Conservation (phyloP, 2,888 invertebrate genomes). For the Harmothoe impar region DNA sequence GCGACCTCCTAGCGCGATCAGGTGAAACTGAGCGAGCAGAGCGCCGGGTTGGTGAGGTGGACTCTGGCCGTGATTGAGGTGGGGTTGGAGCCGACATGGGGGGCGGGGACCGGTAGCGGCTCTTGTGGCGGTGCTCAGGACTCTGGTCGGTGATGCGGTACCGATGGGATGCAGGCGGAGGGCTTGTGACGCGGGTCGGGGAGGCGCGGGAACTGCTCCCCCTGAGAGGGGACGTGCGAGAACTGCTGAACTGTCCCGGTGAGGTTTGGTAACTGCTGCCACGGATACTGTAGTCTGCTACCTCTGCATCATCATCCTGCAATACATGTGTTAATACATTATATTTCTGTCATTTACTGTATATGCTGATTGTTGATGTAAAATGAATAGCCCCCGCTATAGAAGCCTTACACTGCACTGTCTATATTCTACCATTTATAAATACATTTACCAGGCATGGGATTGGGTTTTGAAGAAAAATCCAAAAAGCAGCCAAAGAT, state of each 20-base stretch:
- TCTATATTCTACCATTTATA: no score
- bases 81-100: slow-evolving; percentile 21
- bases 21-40: neutral
- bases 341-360: no score
- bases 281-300: neutral
- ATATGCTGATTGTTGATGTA: no score
- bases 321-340: neutral
- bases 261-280: neutral
- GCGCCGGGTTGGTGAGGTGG: slow-evolving; percentile 5
- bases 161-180: neutral
- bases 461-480: no score
- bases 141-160: neutral
- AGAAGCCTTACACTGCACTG: no score
- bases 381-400: no score
- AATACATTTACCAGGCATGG: no score
- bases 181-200: neutral
- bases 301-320: neutral
- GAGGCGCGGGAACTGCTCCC: neutral
- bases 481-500: no score
- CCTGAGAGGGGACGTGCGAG: neutral
- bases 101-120: neutral
- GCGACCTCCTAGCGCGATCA: neutral
- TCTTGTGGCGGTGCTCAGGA: neutral
- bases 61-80: neutral
- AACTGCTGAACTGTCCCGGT: neutral